These are phyloP conservation scores for Mareca penelope DNA, from an alignment of 2,797 vertebrate species.

Conservation along the genomic window DNA sequence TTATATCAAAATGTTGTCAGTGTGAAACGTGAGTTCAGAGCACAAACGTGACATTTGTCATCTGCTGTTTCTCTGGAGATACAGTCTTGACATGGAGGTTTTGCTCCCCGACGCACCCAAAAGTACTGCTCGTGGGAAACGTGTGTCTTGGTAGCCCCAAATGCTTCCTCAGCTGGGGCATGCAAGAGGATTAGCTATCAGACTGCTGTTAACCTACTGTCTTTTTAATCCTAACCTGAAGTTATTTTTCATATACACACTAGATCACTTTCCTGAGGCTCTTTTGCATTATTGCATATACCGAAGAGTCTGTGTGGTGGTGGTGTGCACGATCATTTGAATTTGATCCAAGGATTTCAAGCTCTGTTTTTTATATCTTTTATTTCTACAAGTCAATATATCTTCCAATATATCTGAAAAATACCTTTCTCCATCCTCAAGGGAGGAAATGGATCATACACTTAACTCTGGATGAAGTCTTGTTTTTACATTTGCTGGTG, in stretches of 20 bases:
- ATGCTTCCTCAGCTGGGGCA: not conserved
- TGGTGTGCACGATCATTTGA: not conserved
- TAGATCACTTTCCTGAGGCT: not conserved
- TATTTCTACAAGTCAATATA: not conserved
- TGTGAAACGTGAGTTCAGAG: not conserved
- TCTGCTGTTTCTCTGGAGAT: not conserved
- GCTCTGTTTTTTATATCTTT: not conserved
- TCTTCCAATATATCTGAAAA: not conserved
- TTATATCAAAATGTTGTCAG: not conserved
- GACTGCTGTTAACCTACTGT: not conserved
- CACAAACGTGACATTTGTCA: not conserved
- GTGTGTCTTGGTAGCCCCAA: accelerated
- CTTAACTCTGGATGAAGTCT: not conserved
- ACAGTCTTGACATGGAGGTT: not conserved
- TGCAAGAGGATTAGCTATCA: not conserved
- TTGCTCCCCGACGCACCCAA: not conserved
- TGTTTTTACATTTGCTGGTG: not conserved
- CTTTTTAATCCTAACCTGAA: not conserved
- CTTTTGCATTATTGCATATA: not conserved
- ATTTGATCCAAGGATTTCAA: not conserved
- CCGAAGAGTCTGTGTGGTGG: not conserved
- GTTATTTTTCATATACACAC: not conserved
- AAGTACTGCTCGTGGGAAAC: not conserved
- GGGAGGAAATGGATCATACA: not conserved
- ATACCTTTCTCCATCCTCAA: not conserved